Evolutionary conservation across 2,113 vertebrate genomes (phyloP), one percentile per base, ranked within the genome.

Genomic region (Lampris megalopsis): DNA sequence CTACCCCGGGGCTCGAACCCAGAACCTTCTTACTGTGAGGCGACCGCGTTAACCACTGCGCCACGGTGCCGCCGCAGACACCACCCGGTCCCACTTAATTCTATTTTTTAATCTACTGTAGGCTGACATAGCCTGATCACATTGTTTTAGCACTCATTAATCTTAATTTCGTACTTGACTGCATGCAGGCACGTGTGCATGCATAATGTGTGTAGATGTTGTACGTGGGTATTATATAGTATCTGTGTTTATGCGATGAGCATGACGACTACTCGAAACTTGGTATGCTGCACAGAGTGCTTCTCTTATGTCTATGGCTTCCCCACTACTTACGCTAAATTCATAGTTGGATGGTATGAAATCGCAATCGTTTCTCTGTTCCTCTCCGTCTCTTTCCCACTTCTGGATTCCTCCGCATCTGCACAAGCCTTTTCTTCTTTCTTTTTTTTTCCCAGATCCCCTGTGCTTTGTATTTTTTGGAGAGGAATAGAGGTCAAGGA

Each of bases 401-500:
- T 6, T 37, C 40, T 38, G 45, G 40, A 38, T 80, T n/a, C 75
- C 65, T 81, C 53, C 35, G 43, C 56, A 60, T 3, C 59, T 62
- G 52, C 54, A 66, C n/a, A 71, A 66, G 62, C 57, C 83, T 84
- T 81, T 89, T 71, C 24, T 24, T 24, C 24, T 24, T 24, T 0
- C 0, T 24, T 24, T 24, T 24, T 24, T 24, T 24, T 0, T 0
- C 24, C 80, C 71, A 73, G 79, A 67, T 59, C 61, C 68, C 83
- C 3, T 5, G 57, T 62, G 69, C 75, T 83, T 89, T 89, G 71
- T 86, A 81, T 66, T 79, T 86, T 88, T 71, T 81, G 63, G 61
- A 71, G 71, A 81, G 77, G 65, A 81, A 89, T 88, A 85, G 85
- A 93, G 90, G 88, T 91, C 89, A 92, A 90, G 86, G 85, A 73